Percentiles rank a stretch among this genome's conserved stretches.
Evolutionary conservation across 1,140 invertebrate species (phyloP).

Genomic region (Drosophila paulistorum): DNA sequence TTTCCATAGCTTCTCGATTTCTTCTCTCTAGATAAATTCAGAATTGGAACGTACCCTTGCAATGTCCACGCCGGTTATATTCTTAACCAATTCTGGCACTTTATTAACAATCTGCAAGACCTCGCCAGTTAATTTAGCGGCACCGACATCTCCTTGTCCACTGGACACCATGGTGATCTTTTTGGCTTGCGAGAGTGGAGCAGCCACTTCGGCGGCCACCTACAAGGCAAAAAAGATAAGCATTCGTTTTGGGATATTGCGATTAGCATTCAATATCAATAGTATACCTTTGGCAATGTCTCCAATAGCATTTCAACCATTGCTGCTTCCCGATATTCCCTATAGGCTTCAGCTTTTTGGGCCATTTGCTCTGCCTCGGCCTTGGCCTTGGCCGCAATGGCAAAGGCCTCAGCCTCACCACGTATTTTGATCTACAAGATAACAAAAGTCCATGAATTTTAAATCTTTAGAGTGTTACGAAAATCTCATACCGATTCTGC

Average conservation of each 20-base stretch:
- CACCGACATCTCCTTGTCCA: constrained; percentile 95
- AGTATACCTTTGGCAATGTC: constrained; percentile 94
- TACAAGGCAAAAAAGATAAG: constrained; percentile 80
- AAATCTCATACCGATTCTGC: constrained; percentile 88
- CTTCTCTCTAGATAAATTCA: constrained; percentile 77
- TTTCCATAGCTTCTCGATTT: background rate
- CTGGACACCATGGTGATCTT: constrained; percentile 97
- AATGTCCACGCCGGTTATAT: constrained; percentile 96
- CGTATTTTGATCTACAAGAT: constrained; percentile 83
- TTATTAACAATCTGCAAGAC: constrained; percentile 95
- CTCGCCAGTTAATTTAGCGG: constrained; percentile 96
- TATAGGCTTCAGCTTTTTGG: constrained; percentile 98
- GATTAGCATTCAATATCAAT: background rate
- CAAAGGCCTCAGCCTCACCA: constrained; percentile 96
- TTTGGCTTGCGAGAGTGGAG: constrained; percentile 95
- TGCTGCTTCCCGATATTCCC: constrained; percentile 97
- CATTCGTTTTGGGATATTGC: background rate
- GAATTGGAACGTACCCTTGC: constrained; percentile 87
- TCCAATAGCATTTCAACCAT: constrained; percentile 99
- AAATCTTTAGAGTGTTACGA: too few species aligned
- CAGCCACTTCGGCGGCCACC: constrained; percentile 97
- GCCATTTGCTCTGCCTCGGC: constrained; percentile 98
- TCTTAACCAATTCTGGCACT: constrained; percentile 95
- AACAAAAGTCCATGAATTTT: background rate
- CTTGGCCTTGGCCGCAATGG: constrained; percentile 95